These are phyloP conservation scores for Lepilemur septentrionalis DNA, from an alignment of 2,797 vertebrate genomes.

Conservation along the genomic window DNA sequence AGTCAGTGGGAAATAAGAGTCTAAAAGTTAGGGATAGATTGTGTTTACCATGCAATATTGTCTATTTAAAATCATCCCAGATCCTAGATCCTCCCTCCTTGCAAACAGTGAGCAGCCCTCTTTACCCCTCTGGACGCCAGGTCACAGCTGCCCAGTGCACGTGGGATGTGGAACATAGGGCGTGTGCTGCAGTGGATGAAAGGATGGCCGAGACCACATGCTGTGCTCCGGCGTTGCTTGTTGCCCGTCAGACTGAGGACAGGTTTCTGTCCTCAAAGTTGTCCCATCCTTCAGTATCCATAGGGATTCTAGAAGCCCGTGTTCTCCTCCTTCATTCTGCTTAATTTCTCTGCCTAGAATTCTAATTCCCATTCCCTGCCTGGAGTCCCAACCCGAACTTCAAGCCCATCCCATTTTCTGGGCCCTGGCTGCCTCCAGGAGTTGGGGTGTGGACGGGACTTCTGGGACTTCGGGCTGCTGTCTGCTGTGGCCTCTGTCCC, in stretches of 20 bases:
- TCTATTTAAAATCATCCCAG: background rate
- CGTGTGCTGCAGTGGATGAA: background rate
- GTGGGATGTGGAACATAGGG: background rate
- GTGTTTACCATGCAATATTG: background rate
- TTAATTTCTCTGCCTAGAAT: background rate
- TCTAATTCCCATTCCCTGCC: background rate
- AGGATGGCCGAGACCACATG: rapidly evolving
- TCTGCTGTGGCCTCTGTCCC: background rate
- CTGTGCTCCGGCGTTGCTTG: background rate
- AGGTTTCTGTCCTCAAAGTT: background rate
- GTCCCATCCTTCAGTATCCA: background rate
- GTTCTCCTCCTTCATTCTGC: background rate
- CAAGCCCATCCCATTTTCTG: background rate
- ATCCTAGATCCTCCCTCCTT: background rate
- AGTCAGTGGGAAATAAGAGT: background rate
- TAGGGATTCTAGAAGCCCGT: background rate
- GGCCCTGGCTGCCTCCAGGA: background rate
- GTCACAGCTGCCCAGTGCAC: background rate
- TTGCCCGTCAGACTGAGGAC: background rate
- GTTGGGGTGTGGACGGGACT: background rate
- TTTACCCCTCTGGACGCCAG: background rate
- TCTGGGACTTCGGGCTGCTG: background rate
- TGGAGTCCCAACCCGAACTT: background rate
- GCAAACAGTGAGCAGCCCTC: background rate
- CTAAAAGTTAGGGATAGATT: background rate